A percentile compares a stretch with the other conserved stretches of the same genome.
phyloP scores from a whole-genome alignment of 2,797 vertebrate species.

The Capromys pilorides region DNA sequence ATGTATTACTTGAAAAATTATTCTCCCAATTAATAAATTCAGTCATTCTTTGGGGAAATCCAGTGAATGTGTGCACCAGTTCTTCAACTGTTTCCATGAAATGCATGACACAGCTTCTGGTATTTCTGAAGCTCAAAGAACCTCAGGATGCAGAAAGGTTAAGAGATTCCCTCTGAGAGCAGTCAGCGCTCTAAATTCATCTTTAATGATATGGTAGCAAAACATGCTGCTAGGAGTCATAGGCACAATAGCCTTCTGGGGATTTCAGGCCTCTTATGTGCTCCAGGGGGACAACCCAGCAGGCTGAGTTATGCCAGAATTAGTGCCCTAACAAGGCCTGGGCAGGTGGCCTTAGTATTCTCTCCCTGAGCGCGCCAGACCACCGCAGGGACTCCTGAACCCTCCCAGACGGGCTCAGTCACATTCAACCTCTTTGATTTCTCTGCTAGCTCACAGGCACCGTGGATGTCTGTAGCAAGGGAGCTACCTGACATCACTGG shows the following conservation, averaged over 20 bases:
- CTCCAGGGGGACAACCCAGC: not conserved
- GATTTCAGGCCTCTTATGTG: not conserved
- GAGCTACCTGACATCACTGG: not conserved
- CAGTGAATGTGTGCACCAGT: not conserved
- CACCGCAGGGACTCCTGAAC: not conserved
- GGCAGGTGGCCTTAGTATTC: not conserved
- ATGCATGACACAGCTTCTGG: not conserved
- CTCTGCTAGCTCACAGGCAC: not conserved
- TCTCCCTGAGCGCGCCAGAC: not conserved
- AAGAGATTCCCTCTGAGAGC: not conserved
- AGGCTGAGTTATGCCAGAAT: not conserved
- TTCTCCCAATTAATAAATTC: not conserved
- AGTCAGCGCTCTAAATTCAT: not conserved
- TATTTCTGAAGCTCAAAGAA: constrained; percentile 6
- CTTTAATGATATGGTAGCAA: not conserved
- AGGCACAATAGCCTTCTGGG: not conserved
- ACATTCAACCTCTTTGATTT: not conserved
- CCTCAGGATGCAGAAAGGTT: not conserved
- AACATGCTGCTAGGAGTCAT: fast-evolving
- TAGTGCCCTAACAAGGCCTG: not conserved
- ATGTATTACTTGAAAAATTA: constrained; percentile 9
- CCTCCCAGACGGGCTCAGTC: fast-evolving
- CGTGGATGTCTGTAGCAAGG: not conserved
- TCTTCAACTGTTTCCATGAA: not conserved
- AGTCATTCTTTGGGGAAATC: not conserved